Evolutionary conservation across 2,113 vertebrate genomes (phyloP), one percentile per base, ranked within the genome.

Genomic region (Clarias gariepinus): DNA sequence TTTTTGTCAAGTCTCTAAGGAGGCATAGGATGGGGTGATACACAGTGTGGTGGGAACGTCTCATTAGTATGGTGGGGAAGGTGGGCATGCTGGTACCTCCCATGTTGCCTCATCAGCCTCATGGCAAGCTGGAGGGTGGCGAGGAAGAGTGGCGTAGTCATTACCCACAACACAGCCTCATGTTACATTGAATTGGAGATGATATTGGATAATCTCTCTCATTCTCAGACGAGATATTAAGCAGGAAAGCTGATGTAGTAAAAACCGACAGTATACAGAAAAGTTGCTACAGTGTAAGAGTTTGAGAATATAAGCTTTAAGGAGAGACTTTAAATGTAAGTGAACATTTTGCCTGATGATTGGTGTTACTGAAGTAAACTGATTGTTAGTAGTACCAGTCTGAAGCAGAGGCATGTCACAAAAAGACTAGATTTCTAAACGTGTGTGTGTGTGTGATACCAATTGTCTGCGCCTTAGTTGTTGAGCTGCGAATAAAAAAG

Each of bases 21-120:
- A 82, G 63, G 30, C 15, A 60, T 4, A 61, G 41, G 55, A 81
- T 55, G 89, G 87, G 71, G 87, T 68, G 76, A 81, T 61, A 57
- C 78, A 61, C 78, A 61, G 30, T 55, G 18, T 36, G 71, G 74
- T 30, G 80, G 36, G 25, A 53, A 68, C n/a, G 25, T 64, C 88
- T 90, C 90, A 89, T 90, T 90, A 90, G 82, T 83, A 85, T 87
- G 77, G 78, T 85, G 73, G 58, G 55, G 84, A 86, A 81, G 64
- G 79, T 84, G 86, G 66, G 84, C 74, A 85, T 74, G 30, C 57
- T 18, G 79, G 86, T 63, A 60, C 83, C 86, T 68, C 86, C 85
- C 71, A 28, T 64, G 82, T 89, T 84, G 78, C 87, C 85, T 90
- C 84, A 86, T 89, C 71, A 86, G 81, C 81, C 82, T 64, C 87